Evolutionary conservation across 2,888 invertebrate species (phyloP).

Genomic region (Plebejus argus): DNA sequence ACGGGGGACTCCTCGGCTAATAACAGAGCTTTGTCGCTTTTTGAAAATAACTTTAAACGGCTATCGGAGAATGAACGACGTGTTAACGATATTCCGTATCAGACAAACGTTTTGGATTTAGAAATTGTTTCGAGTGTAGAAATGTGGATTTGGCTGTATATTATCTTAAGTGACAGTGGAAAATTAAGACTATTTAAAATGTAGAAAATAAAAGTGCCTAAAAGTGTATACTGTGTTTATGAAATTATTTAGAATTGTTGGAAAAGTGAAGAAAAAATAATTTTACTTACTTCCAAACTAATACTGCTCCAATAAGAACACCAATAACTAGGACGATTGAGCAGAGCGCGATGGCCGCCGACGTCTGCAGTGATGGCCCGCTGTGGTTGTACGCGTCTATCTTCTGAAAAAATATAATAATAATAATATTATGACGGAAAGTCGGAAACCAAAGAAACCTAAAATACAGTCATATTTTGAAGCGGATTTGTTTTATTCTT

Average conservation of each 20-base stretch:
- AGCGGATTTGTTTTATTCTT: no score
- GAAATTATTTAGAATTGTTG: no score
- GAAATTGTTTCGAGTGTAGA: not conserved
- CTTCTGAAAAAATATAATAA: conserved; percentile 82
- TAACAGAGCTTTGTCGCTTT: conserved; percentile 44
- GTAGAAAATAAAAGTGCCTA: no score
- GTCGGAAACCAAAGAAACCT: no score
- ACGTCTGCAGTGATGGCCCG: conserved; percentile 91
- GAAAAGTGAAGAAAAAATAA: not conserved
- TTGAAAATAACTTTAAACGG: conserved; percentile 25
- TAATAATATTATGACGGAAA: not conserved
- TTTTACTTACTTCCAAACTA: conserved; percentile 92
- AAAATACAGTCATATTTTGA: no score
- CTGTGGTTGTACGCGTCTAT: conserved; percentile 93
- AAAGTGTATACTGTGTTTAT: no score
- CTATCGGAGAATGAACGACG: conserved; percentile 11
- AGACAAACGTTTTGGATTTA: not conserved
- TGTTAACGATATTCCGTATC: conserved; percentile 7
- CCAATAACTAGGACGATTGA: conserved; percentile 89
- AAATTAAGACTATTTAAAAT: not conserved
- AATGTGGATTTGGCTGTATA: not conserved
- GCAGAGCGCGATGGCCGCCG: conserved; percentile 91
- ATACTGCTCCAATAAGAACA: conserved; percentile 89
- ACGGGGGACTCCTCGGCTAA: conserved; percentile 49
- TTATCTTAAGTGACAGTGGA: not conserved